These are phyloP conservation scores for Drusus annulatus DNA, from an alignment of 1,140 invertebrate genomes.

Conservation along the genomic window DNA sequence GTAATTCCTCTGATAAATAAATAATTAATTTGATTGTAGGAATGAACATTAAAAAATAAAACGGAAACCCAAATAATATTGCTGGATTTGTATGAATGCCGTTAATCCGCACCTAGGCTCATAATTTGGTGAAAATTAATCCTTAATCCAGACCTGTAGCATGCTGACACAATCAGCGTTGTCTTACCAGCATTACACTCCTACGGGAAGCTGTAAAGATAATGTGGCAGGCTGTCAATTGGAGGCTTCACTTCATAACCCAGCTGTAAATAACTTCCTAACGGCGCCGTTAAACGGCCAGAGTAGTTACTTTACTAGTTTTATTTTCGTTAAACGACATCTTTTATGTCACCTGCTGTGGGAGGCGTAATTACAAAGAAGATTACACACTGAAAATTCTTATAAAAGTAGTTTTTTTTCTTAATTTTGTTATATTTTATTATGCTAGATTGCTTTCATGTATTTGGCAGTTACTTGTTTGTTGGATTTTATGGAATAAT, in stretches of 20 bases:
- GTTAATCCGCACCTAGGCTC: no score
- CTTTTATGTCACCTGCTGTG: background rate
- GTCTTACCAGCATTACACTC: conserved; percentile 1
- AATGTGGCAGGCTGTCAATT: background rate
- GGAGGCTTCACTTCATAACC: conserved; percentile 3
- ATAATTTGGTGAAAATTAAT: background rate
- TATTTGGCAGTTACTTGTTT: background rate
- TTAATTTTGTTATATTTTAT: background rate
- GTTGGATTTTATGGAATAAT: background rate
- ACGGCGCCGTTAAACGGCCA: background rate
- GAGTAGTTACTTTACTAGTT: background rate
- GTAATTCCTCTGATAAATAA: no score
- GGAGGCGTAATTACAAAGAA: background rate
- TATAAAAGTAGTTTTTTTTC: background rate
- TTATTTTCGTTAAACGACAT: conserved; percentile 9
- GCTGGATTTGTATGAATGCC: no score
- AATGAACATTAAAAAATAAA: no score
- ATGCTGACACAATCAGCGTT: conserved; percentile 1
- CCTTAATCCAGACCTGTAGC: background rate
- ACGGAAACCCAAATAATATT: no score
- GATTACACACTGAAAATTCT: background rate
- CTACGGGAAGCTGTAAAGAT: background rate
- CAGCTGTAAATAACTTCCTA: background rate
- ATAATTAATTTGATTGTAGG: no score
- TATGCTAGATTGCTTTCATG: background rate